Base-by-base conservation (phyloP, 2,888 invertebrate species). In the Operophtera brumata region DNA sequence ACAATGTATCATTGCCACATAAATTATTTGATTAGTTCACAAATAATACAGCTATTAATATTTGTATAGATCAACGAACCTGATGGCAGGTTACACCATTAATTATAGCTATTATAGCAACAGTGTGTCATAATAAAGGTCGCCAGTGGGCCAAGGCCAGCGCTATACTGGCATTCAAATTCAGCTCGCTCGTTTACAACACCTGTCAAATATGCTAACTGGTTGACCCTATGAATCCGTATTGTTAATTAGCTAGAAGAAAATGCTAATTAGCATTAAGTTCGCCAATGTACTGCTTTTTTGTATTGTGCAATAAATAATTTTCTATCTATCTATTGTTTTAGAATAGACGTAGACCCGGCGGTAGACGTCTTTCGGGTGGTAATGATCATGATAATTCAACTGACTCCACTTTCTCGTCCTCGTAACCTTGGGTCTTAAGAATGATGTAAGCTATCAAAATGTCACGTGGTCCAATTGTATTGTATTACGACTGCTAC, bases 71-170 rank as follows among this genome's bases (percentile, higher is more conserved):
- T 62, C 58, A 62, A 59, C 58, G 52, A 64, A 61, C 61, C 45
- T 39, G 45, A 57, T 61, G 54, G 53, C 57, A 35, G 30, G 62
- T 72, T 70, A 61, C 69, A 50, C 50, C 64, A 71, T 57, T 65
- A 70, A 65, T 64, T 57, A 59, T 62, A 57, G 53, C 40, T 57
- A 59, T 61, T 54, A 65, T 55, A 53, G 58, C 57, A 61, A 59
- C 56, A 57, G 48, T 52, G 57, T 65, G 63, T 60, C 62, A 57
- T 59, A 62, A 57, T 40, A 48, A 44, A 41, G 35, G 42, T 51
- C 48, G 34, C 47, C 54, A 57, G 50, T 53, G 50, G 60, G 66
- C 61, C 67, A 67, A 67, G 65, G 66, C 60, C 61, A 57, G 26
- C 20, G 13, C 34, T 37, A 57, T 59, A 62, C 54, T 55, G 55